Conservation (phyloP, 2,888 invertebrate species). For the Lithophane socia region DNA sequence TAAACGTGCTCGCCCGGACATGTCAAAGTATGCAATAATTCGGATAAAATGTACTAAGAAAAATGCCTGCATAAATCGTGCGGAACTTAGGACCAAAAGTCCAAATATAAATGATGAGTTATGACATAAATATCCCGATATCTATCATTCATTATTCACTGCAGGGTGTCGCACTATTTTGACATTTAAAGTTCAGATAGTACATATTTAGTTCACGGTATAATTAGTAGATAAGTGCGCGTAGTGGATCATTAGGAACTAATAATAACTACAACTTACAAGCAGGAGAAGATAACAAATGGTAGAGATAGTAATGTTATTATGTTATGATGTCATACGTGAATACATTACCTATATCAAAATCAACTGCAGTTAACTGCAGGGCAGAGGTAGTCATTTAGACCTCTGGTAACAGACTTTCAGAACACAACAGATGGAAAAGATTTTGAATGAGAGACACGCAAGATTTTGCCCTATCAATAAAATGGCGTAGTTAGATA, state of each 20-base stretch:
- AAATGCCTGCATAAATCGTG: not conserved
- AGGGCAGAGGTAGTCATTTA: too few species aligned
- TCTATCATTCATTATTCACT: conserved; percentile 13
- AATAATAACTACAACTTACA: conserved; percentile 32
- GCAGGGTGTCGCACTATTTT: conserved; percentile 35
- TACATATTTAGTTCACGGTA: conserved; percentile 50
- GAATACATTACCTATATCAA: not conserved
- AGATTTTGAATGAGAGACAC: not conserved
- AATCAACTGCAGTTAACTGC: not conserved
- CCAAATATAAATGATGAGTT: conserved; percentile 24
- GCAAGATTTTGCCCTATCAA: not conserved
- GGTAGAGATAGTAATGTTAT: not conserved
- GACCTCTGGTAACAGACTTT: too few species aligned
- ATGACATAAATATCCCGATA: conserved; percentile 10
- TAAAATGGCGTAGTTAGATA: not conserved
- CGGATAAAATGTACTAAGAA: conserved; percentile 1
- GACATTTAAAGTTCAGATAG: conserved; percentile 67
- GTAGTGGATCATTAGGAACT: conserved; percentile 34
- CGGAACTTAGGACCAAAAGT: conserved; percentile 22
- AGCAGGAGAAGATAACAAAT: conserved; percentile 16
- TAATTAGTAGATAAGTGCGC: conserved; percentile 53
- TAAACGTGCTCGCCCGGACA: not conserved
- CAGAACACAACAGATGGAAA: too few species aligned
- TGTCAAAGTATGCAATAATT: not conserved
- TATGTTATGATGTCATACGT: not conserved